phyloP scores from a whole-genome alignment of 92 coral and sea anemone species.

The Epizoanthus rinbou region DNA sequence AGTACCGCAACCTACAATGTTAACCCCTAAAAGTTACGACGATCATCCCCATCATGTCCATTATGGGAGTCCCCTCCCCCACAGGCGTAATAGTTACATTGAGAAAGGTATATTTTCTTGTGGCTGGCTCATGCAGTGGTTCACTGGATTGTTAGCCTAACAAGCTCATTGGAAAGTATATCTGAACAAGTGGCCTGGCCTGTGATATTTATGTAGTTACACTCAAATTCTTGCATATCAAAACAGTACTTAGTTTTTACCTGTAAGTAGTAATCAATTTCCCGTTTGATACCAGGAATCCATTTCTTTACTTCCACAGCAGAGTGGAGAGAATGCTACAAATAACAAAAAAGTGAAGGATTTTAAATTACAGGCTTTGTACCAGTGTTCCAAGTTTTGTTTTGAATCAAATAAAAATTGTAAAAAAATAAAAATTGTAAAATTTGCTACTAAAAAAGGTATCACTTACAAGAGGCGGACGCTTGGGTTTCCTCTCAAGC shows the following conservation, averaged over 20 bases:
- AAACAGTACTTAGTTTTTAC: slow-evolving; percentile 26
- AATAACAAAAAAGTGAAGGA: neutral
- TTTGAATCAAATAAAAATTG: neutral
- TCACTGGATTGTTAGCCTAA: too few relatives aligned
- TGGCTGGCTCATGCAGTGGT: too few relatives aligned
- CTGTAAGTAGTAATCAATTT: slow-evolving; percentile 83
- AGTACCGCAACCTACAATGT: too few relatives aligned
- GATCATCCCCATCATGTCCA: too few relatives aligned
- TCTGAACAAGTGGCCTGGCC: too few relatives aligned
- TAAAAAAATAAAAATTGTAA: neutral
- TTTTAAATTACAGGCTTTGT: neutral
- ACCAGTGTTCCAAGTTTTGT: neutral
- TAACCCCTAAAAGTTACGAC: too few relatives aligned
- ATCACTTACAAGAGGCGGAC: slow-evolving; percentile 83
- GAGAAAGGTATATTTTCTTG: too few relatives aligned
- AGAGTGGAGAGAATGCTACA: slow-evolving; percentile 71
- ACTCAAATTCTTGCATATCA: neutral
- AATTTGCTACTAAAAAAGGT: neutral
- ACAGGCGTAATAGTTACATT: too few relatives aligned
- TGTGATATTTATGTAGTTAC: too few relatives aligned
- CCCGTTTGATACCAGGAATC: slow-evolving; percentile 88
- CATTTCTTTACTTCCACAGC: slow-evolving; percentile 91
- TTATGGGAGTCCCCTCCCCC: too few relatives aligned
- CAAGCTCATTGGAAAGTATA: too few relatives aligned
- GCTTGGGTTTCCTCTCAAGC: slow-evolving; percentile 66